These are phyloP conservation scores for Lerema accius DNA, from an alignment of 1,140 invertebrate genomes.

Conservation along the genomic window DNA sequence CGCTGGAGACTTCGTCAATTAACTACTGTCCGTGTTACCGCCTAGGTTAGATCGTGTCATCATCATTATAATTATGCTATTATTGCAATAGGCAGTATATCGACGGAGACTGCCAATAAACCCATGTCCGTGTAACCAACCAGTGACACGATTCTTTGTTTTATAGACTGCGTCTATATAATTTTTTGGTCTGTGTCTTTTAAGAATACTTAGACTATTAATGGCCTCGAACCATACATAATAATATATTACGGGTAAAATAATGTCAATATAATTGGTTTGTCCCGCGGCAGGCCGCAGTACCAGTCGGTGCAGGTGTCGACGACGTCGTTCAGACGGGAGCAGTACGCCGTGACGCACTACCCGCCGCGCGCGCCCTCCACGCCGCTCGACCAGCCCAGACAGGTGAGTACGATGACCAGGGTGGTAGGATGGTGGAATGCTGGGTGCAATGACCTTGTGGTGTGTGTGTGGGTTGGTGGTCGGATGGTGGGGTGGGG, in stretches of 20 bases:
- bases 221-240: no score
- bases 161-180: no score
- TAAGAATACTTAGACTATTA: no score
- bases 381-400: conserved; percentile 52
- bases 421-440: neutral
- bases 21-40: conserved; percentile 91
- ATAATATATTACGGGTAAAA: no score
- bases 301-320: conserved; percentile 49
- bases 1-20: conserved; percentile 93
- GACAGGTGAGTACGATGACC: conserved; percentile 48
- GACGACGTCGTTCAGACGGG: conserved; percentile 51
- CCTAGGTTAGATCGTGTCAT: conserved; percentile 63
- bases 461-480: no score
- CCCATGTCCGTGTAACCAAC: no score
- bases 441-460: no score
- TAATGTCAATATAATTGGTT: neutral
- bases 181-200: no score
- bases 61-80: no score
- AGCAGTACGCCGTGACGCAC: conserved; percentile 54
- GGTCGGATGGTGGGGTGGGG: no score
- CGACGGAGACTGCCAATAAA: conserved; percentile 94
- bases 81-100: no score
- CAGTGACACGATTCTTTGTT: no score
- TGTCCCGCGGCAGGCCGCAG: conserved; percentile 41
- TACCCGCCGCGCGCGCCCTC: conserved; percentile 59